Evolutionary conservation across 2,113 vertebrate genomes (phyloP), one percentile per base, ranked within the genome.

Genomic region (Semnornis frantzii): DNA sequence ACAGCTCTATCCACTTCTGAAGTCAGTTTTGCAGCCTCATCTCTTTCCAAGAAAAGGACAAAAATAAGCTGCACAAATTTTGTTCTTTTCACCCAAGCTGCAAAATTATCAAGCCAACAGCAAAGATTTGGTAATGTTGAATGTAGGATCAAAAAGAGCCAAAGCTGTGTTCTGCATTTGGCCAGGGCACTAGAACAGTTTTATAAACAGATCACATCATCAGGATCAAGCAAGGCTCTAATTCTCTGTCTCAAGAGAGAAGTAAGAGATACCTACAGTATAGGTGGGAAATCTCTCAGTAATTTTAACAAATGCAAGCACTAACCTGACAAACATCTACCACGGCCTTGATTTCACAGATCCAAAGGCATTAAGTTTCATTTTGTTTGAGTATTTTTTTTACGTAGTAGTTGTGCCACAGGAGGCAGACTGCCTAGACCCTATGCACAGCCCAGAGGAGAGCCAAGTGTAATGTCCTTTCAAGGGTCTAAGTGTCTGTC

Each of bases 91-190:
- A 94, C 68, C 73, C 70, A 86, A 88, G 76, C 65, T 86, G 58
- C 73, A 90, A 66, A 94, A 88, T 84, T 77, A 92, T 68, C 48
- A 88, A 94, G 80, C 69, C 83, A 93, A 88, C 27, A 85, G 90
- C 85, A 88, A 90, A 89, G 48, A 84, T 82, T 84, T 82, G 74
- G 65, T 92, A 88, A 77, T 27, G 37, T 17, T 84, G 77, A 92
- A 52, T 55, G 44, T 13, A 81, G 0, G 5, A 92, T 34, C 68
- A 65, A 93, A 88, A 54, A 86, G 64, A 93, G 55, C 34, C 52
- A 64, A 64, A 50, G 59, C 62, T 81, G 55, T 25, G 17, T 82
- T 71, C 73, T 66, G 54, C 17, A 5, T 48, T 87, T 87, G 44
- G 83, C 66, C 91, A 69, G 86, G 86, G 81, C 28, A 57, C 60